A percentile compares a stretch with the other conserved stretches of the same genome.
These are phyloP conservation scores for Brachionus sp. DNA, from an alignment of 1,140 invertebrate species.

Conservation along the genomic window DNA sequence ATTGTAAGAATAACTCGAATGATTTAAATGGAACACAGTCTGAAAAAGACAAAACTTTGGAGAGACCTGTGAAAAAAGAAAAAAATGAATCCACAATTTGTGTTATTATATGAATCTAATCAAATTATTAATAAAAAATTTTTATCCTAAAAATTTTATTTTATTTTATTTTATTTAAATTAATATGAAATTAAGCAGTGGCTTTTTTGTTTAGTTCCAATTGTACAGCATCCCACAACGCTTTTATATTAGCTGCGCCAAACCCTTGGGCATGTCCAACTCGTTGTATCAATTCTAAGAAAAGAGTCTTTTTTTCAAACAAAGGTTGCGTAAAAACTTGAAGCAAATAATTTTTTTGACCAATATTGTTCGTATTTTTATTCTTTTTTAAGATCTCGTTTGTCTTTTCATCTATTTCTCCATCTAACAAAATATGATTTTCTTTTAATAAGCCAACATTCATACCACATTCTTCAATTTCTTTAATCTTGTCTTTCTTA, in stretches of 20 bases:
- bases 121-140: not conserved
- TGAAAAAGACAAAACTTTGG: not conserved
- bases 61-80: not conserved
- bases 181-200: not conserved
- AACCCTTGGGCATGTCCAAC: conserved; percentile 61
- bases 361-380: not conserved
- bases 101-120: not conserved
- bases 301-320: conserved; percentile 61
- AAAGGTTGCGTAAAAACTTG: conserved; percentile 64
- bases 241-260: conserved; percentile 63
- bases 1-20: not conserved
- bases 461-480: conserved; percentile 35
- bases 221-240: conserved; percentile 58
- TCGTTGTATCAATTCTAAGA: conserved; percentile 63
- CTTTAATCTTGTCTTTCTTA: conserved; percentile 36
- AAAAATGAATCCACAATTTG: conserved; percentile 27
- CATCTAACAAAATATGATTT: conserved; percentile 58
- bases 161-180: not conserved
- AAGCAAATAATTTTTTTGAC: conserved; percentile 60
- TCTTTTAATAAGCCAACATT: conserved; percentile 47
- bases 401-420: conserved; percentile 53
- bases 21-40: not conserved
- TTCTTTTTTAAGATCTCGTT: not conserved
- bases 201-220: conserved; percentile 22
- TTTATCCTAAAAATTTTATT: not conserved